These are phyloP conservation scores for Pygocentrus nattereri DNA, from an alignment of 2,797 vertebrate species.

Conservation along the genomic window DNA sequence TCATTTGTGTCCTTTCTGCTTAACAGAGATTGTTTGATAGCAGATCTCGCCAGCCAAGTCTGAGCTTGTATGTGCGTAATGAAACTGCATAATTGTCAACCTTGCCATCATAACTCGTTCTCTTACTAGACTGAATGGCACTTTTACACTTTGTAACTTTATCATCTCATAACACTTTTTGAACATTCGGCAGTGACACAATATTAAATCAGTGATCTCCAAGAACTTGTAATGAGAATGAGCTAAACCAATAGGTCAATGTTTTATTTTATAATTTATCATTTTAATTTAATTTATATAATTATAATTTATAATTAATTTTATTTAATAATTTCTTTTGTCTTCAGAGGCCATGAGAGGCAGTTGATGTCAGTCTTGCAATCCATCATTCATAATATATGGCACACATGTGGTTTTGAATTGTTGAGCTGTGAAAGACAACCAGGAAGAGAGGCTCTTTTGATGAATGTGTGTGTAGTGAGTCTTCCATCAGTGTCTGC, in stretches of 20 bases:
- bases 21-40: conserved; percentile 34
- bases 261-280: too few relatives aligned
- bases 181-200: neutral
- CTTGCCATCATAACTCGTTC: neutral
- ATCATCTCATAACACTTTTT: conserved; percentile 5
- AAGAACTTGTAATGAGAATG: neutral
- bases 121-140: neutral
- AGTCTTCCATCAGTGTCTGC: neutral
- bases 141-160: neutral
- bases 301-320: too few relatives aligned
- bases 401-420: neutral
- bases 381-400: neutral
- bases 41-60: conserved; percentile 19
- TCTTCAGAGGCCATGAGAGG: conserved; percentile 17
- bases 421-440: conserved; percentile 2
- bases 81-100: conserved; percentile 2
- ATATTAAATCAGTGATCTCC: neutral
- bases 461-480: neutral
- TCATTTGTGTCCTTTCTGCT: conserved; percentile 44
- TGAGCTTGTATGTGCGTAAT: conserved; percentile 13
- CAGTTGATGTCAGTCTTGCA: neutral
- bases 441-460: conserved; percentile 18
- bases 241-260: conserved; percentile 6
- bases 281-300: too few relatives aligned
- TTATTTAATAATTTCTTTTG: conserved; percentile 15